These are phyloP conservation scores for Rhinoraja longicauda DNA, from an alignment of 2,797 vertebrate species.

Conservation along the genomic window DNA sequence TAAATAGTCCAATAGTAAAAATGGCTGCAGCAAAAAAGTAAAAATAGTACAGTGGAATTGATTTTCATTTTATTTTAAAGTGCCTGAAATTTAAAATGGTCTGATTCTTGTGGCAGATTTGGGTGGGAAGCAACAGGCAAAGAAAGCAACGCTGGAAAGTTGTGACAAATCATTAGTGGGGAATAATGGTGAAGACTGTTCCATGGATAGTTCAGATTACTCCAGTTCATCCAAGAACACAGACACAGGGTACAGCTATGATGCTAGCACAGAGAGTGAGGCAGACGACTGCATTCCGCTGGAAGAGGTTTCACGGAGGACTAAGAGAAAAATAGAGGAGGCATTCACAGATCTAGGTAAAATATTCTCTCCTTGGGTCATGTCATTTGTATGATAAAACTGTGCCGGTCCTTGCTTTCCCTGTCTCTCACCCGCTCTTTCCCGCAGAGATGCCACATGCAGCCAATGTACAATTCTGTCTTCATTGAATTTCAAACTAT, in stretches of 20 bases:
- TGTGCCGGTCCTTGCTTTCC: not conserved
- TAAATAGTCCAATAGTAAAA: too few relatives aligned
- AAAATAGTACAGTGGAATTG: not conserved
- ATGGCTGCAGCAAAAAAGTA: not conserved
- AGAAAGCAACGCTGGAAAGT: conserved; percentile 33
- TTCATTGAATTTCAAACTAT: conserved; percentile 32
- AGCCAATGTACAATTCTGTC: not conserved
- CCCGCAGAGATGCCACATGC: not conserved
- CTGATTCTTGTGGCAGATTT: conserved; percentile 39
- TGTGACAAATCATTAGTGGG: conserved; percentile 4
- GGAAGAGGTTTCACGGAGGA: conserved; percentile 41
- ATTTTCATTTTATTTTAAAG: not conserved
- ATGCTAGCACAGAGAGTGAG: conserved; percentile 35
- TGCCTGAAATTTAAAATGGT: conserved; percentile 32
- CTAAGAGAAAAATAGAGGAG: conserved; percentile 45
- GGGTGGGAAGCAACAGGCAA: conserved; percentile 24
- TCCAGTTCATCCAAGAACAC: conserved; percentile 33
- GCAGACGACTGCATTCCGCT: conserved; percentile 37
- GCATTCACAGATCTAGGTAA: conserved; percentile 34
- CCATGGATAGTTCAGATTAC: conserved; percentile 33
- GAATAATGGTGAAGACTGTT: conserved; percentile 28
- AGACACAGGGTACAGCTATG: conserved; percentile 39
- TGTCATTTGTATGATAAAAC: not conserved
- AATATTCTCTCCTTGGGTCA: not conserved
- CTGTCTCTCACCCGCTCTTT: not conserved